Conservation (phyloP, 2,797 vertebrate species). For the Argyrosomus regius region DNA sequence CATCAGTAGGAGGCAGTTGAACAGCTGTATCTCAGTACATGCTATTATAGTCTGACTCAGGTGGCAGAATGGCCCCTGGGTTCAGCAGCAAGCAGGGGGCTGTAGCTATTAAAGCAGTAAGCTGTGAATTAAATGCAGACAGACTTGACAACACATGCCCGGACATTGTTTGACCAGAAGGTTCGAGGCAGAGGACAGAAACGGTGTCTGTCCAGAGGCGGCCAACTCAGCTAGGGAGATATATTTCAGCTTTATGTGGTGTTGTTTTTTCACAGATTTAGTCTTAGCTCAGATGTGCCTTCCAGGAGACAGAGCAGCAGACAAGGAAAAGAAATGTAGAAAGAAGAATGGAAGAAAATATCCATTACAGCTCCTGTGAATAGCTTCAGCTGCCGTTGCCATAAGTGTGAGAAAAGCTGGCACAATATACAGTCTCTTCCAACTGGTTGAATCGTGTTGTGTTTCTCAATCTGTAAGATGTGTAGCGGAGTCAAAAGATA, state of each 20-base stretch:
- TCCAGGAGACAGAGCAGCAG: constrained; percentile 35
- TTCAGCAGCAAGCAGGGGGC: constrained; percentile 46
- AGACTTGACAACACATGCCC: constrained; percentile 66
- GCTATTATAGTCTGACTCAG: constrained; percentile 70
- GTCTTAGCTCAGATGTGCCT: constrained; percentile 38
- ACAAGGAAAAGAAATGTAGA: constrained; percentile 40
- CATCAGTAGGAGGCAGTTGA: constrained; percentile 58
- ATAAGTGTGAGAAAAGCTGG: constrained; percentile 29
- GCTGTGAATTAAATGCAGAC: constrained; percentile 78
- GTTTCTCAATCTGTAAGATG: constrained; percentile 46
- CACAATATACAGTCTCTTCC: constrained; percentile 1
- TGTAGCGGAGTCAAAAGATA: constrained; percentile 28
- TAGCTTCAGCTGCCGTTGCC: constrained; percentile 32
- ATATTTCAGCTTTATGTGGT: constrained; percentile 49
- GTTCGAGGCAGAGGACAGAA: constrained; percentile 54
- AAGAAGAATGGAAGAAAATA: constrained; percentile 38
- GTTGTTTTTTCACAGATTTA: constrained; percentile 51
- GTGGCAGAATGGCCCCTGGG: constrained; percentile 66
- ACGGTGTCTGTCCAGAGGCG: constrained; percentile 54
- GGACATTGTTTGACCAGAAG: constrained; percentile 62
- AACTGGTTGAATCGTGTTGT: constrained; percentile 32
- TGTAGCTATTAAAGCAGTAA: constrained; percentile 76
- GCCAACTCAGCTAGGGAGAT: constrained; percentile 38
- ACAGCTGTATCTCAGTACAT: constrained; percentile 62
- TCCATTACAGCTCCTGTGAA: constrained; percentile 44